phyloP scores from a whole-genome alignment of 2,888 invertebrate species.

The Drosophila paranaensis region DNA sequence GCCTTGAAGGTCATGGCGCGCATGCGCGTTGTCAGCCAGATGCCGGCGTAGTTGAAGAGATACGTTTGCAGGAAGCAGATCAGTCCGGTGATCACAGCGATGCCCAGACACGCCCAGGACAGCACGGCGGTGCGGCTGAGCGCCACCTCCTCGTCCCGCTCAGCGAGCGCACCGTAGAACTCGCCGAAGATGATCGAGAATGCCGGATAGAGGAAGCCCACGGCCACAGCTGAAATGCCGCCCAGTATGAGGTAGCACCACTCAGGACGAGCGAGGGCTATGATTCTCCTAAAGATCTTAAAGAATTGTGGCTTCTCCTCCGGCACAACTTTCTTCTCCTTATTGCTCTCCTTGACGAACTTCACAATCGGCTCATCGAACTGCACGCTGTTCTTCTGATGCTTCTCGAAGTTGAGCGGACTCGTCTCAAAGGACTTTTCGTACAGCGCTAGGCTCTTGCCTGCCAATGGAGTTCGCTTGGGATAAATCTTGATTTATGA shows the following conservation, averaged over 20 bases:
- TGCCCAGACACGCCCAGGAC: constrained; percentile 88
- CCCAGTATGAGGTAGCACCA: constrained; percentile 88
- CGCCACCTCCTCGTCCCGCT: constrained; percentile 86
- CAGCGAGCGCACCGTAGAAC: constrained; percentile 89
- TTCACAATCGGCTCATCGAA: constrained; percentile 73
- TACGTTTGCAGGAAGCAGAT: constrained; percentile 90
- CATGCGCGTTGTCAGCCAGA: constrained; percentile 89
- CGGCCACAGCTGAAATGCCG: constrained; percentile 88
- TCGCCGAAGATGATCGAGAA: constrained; percentile 92
- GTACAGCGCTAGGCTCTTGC: constrained; percentile 79
- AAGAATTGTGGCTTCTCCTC: constrained; percentile 82
- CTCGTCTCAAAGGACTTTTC: constrained; percentile 84
- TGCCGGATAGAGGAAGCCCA: constrained; percentile 90
- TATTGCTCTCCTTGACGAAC: constrained; percentile 55
- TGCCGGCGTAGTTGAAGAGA: constrained; percentile 91
- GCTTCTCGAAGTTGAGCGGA: constrained; percentile 82
- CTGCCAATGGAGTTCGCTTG: constrained; percentile 42
- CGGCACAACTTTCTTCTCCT: neutral
- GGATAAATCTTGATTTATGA: neutral
- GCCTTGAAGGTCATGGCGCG: constrained; percentile 87
- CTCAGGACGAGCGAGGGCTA: constrained; percentile 89
- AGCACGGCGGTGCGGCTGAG: constrained; percentile 87
- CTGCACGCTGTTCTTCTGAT: constrained; percentile 80
- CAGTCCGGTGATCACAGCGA: constrained; percentile 88
- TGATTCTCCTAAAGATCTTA: constrained; percentile 86